Base-by-base conservation (phyloP, 1,140 invertebrate genomes). In the Stegodyphus mimosarum region DNA sequence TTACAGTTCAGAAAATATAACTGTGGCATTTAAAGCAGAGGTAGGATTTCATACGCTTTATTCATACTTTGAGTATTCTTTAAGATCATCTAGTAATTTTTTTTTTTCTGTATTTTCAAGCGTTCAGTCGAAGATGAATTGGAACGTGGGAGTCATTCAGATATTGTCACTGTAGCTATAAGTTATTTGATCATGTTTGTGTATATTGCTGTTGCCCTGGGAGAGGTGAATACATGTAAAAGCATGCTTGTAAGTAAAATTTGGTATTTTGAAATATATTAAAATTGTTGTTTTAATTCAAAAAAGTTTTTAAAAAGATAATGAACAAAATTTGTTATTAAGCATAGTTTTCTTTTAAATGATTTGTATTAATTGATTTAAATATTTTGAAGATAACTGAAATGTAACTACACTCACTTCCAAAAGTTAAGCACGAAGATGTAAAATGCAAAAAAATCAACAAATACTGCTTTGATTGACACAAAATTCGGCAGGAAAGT, bases 181-280 rank as follows among this genome's bases (percentile, higher is more conserved):
- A 98, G 97, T 9, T 99, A 99, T 89, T 90, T 99, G 71, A 97
- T 99, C 78, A 99, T 99, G 98, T 99, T 99, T 90, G 94, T 94
- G 33, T 99, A 99, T 88, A 98, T 99, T 87, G 95, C 97, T 0
- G 93, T 99, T 70, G 95, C 97, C 2, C 92, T 99, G 50, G 98
- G 98, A 0, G 94, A 97, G 88, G 94, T 96, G 78, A 94, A 94
- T 86, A 94, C 93, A 0, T 95, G 93, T 81, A 92, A 92, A 50
- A 92, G 95, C 64, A 67, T 87, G 71, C 55, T 87, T 11, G 86
- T 87, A 66, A 81, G 80, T 84, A 13, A 33, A 33, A 33, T 33
- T 33, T 33, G 33, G 3, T 33, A 33, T 33, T 33, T 33, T 33
- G 3, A 17, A 33, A 33, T 33, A 33, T 33, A 33, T 33, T 33